phyloP scores from a whole-genome alignment of 2,888 invertebrate genomes.

The Siphonodentalium dalli region DNA sequence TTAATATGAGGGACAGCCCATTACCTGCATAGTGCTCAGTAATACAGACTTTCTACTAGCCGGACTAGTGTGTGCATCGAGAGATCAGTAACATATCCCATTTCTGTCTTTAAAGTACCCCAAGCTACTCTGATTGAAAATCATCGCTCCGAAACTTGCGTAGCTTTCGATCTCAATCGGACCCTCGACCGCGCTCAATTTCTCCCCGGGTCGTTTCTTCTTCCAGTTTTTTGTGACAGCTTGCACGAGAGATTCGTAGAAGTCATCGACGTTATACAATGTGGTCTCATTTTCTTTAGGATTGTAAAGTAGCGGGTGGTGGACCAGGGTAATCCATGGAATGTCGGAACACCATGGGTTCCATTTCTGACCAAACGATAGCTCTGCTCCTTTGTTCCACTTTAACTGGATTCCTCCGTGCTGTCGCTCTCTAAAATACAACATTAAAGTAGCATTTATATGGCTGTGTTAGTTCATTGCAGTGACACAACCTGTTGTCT shows the following conservation, averaged over 20 bases:
- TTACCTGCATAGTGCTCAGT: no score
- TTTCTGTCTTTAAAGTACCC: constrained; percentile 88
- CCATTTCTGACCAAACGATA: constrained; percentile 74
- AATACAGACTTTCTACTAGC: no score
- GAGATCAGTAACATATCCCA: constrained; percentile 73
- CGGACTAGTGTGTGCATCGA: no score
- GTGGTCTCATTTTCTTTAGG: constrained; percentile 60
- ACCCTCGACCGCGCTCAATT: constrained; percentile 49
- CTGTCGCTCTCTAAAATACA: constrained; percentile 75
- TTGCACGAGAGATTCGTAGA: constrained; percentile 59
- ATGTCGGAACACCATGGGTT: constrained; percentile 83
- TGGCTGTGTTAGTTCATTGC: no score
- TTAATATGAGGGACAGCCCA: no score
- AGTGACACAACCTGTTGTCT: no score
- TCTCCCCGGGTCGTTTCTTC: constrained; percentile 45
- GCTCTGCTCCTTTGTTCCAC: constrained; percentile 79
- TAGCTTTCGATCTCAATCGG: constrained; percentile 81
- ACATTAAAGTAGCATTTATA: no score
- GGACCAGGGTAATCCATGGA: constrained; percentile 80
- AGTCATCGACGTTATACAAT: constrained; percentile 65
- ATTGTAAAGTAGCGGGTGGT: constrained; percentile 73
- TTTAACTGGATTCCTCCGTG: constrained; percentile 76
- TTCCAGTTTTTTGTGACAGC: constrained; percentile 43
- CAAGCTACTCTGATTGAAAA: constrained; percentile 81
- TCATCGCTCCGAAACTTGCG: constrained; percentile 78